Percentiles rank a stretch among this genome's conserved stretches.
Evolutionary conservation across 2,888 invertebrate species (phyloP).

Genomic region (Cordilura impudica): DNA sequence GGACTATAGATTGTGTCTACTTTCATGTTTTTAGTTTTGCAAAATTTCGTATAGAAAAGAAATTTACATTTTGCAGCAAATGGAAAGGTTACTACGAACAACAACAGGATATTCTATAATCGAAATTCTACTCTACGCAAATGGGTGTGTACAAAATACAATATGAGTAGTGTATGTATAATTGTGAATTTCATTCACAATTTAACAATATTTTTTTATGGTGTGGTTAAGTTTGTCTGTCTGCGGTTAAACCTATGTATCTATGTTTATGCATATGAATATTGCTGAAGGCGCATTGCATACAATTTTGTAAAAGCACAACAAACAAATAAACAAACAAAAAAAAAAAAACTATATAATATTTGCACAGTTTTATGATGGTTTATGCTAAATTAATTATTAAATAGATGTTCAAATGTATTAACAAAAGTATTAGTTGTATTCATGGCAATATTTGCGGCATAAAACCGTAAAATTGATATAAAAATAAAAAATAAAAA

Average conservation of each 20-base stretch:
- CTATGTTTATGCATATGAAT: conserved; percentile 47
- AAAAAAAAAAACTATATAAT: conserved; percentile 4
- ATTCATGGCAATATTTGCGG: too few species aligned
- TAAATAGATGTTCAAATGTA: conserved; percentile 28
- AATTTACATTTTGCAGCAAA: too few species aligned
- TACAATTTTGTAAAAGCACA: conserved; percentile 17
- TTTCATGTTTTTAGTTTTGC: too few species aligned
- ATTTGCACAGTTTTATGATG: conserved; percentile 46
- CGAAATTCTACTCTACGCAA: not conserved
- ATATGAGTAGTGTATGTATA: not conserved
- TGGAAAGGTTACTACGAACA: too few species aligned
- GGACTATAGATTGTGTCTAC: too few species aligned
- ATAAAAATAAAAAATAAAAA: too few species aligned
- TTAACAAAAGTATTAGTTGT: not conserved
- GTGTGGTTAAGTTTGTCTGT: conserved; percentile 61
- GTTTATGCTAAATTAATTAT: conserved; percentile 55
- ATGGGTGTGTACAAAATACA: not conserved
- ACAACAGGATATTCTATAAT: too few species aligned
- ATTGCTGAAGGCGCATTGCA: conserved; percentile 29
- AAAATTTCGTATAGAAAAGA: too few species aligned
- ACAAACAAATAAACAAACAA: not conserved
- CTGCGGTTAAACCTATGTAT: conserved; percentile 52
- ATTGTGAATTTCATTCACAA: conserved; percentile 42
- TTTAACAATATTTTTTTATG: conserved; percentile 53
- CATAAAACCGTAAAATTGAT: too few species aligned